phyloP scores from a whole-genome alignment of 2,113 vertebrate genomes.

The Tenebrosternarchus preto region DNA sequence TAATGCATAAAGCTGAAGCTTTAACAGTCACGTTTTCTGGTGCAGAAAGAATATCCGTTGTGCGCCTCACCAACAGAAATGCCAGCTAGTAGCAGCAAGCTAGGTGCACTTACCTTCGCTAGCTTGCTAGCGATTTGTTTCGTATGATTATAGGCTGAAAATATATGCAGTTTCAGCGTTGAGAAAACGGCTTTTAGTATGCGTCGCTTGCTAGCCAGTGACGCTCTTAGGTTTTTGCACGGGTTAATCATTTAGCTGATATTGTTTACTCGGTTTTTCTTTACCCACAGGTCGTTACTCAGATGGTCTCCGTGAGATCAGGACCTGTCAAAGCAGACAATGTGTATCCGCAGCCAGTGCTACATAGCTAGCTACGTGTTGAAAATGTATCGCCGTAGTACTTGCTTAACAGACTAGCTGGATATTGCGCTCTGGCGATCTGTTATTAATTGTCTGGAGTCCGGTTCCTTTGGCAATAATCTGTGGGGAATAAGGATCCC shows the following conservation, averaged over 20 bases:
- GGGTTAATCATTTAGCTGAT: not conserved
- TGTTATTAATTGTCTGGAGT: not conserved
- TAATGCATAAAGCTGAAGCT: no score
- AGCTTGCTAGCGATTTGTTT: not conserved
- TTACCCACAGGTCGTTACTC: constrained; percentile 7
- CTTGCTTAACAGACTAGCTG: not conserved
- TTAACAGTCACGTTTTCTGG: not conserved
- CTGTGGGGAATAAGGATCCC: constrained; percentile 4
- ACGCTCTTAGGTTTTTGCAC: not conserved
- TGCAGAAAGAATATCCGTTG: not conserved
- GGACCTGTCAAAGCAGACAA: not conserved
- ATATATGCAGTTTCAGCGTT: not conserved
- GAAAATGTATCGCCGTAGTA: not conserved
- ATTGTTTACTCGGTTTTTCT: not conserved
- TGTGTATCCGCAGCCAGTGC: constrained; percentile 54
- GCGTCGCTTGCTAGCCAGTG: not conserved
- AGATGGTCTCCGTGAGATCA: not conserved
- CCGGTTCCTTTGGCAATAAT: constrained; percentile 19
- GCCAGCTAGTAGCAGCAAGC: not conserved
- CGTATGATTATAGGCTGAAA: not conserved
- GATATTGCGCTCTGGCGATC: constrained; percentile 6
- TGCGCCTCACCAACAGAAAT: not conserved
- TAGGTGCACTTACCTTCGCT: not conserved
- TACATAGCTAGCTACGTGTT: constrained; percentile 1
- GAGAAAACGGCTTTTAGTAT: not conserved